Evolutionary conservation across 2,888 invertebrate species (phyloP), one percentile per base, ranked within the genome.

Genomic region (Anodontia alba): DNA sequence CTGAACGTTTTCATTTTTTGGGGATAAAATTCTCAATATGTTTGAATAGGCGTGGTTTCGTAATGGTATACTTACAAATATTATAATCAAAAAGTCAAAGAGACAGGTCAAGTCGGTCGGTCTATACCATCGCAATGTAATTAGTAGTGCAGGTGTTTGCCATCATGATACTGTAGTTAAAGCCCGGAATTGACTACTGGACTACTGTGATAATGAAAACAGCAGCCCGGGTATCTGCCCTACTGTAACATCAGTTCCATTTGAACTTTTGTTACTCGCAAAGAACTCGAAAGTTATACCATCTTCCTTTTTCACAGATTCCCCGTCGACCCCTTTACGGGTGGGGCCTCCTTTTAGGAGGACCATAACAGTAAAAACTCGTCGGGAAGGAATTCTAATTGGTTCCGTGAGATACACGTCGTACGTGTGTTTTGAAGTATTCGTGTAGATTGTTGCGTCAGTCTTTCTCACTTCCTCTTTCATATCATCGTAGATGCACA

Each of bases 171-270:
- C n/a, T n/a, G n/a, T n/a, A n/a, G n/a, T n/a, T n/a, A n/a, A n/a
- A n/a, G n/a, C n/a, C n/a, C n/a, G n/a, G n/a, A n/a, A n/a, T n/a
- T n/a, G n/a, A n/a, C n/a, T n/a, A n/a, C n/a, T n/a, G n/a, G n/a
- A 38, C 38, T 49, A 33, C 5, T 62, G 62, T 3, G 62, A 5
- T 1, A 33, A 12, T 17, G 62, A 81, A 49, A 86, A 86, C 36
- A 86, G 62, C 1, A 86, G 26, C 20, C 83, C 86, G 7, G 86
- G 80, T 20, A 86, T 86, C 46, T 86, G 86, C 1, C 86, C 86
- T 15, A 86, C 81, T 23, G 73, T 83, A 26, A 75, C 68, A 67
- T 80, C 83, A 12, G 86, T 86, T 54, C 86, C 86, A 38, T 86
- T 86, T 23, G 83, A 83, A 66, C 86, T 86, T 46, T 80, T 74